These are phyloP conservation scores for Xiphophorus birchmanni DNA, from an alignment of 2,797 vertebrate genomes.

Conservation along the genomic window DNA sequence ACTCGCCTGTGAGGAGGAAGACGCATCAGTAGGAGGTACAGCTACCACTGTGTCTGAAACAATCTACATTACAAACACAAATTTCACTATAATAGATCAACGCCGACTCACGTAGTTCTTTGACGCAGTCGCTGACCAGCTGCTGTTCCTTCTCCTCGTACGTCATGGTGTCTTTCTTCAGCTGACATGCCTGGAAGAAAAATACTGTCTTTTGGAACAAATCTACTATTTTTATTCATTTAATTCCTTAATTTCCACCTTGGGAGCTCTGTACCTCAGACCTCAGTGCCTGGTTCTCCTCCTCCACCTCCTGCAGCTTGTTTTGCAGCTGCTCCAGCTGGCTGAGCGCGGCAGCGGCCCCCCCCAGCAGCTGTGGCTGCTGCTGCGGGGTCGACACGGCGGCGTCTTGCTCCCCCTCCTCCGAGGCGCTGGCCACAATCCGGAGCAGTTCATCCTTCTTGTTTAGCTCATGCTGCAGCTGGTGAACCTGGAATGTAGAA, in stretches of 20 bases:
- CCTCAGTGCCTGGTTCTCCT: slow-evolving; percentile 91
- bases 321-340: slow-evolving; percentile 91
- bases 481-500: slow-evolving; percentile 85
- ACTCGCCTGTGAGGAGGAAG: slow-evolving; percentile 84
- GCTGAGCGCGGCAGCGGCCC: slow-evolving; percentile 72
- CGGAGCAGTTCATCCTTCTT: slow-evolving; percentile 97
- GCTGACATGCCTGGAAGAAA: slow-evolving; percentile 85
- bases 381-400: slow-evolving; percentile 88
- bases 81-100: not conserved
- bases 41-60: not conserved
- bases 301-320: slow-evolving; percentile 93
- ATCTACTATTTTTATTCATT: not conserved
- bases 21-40: not conserved
- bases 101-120: slow-evolving; percentile 91
- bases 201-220: not conserved
- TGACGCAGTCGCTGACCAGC: slow-evolving; percentile 94
- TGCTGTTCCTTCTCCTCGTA: slow-evolving; percentile 98
- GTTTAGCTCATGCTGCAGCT: slow-evolving; percentile 93
- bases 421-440: slow-evolving; percentile 91
- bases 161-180: slow-evolving; percentile 93
- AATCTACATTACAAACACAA: not conserved
- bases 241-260: not conserved
- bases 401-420: slow-evolving; percentile 95
- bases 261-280: slow-evolving; percentile 82
- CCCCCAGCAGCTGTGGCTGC: slow-evolving; percentile 76